Evolutionary conservation across 1,140 invertebrate species (phyloP).

Genomic region (Amyelois transitella): DNA sequence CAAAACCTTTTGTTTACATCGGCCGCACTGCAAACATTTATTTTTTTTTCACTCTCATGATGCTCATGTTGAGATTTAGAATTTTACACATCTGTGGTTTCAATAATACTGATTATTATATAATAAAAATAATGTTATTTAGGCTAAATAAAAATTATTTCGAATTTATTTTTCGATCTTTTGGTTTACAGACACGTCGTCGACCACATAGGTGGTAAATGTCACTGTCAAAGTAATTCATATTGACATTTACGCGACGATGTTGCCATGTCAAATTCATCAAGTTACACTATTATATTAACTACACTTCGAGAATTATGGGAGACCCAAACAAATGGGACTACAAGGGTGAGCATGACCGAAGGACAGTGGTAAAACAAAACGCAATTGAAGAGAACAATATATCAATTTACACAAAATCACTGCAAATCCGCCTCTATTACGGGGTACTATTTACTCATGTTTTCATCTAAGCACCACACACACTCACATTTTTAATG

Average conservation of each 20-base stretch:
- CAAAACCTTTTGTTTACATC: constrained; percentile 33
- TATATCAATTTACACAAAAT: too few relatives aligned
- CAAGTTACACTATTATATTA: neutral
- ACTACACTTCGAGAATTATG: neutral
- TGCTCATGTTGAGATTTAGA: neutral
- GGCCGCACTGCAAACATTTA: neutral
- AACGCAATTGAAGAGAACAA: too few relatives aligned
- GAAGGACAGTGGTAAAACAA: too few relatives aligned
- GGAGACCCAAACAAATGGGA: neutral
- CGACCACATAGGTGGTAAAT: neutral
- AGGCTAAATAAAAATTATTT: neutral
- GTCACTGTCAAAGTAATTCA: neutral
- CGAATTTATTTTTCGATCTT: neutral
- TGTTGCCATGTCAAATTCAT: neutral
- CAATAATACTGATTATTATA: neutral
- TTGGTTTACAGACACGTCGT: neutral
- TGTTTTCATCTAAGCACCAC: too few relatives aligned
- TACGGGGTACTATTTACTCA: too few relatives aligned
- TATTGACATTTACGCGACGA: neutral
- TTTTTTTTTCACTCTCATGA: neutral
- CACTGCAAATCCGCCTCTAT: too few relatives aligned
- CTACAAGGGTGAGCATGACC: neutral
- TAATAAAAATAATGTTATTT: neutral
- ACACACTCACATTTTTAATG: too few relatives aligned
- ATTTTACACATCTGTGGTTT: neutral